phyloP scores from a whole-genome alignment of 2,113 vertebrate species.

The Boulengeromyrus knoepffleri region DNA sequence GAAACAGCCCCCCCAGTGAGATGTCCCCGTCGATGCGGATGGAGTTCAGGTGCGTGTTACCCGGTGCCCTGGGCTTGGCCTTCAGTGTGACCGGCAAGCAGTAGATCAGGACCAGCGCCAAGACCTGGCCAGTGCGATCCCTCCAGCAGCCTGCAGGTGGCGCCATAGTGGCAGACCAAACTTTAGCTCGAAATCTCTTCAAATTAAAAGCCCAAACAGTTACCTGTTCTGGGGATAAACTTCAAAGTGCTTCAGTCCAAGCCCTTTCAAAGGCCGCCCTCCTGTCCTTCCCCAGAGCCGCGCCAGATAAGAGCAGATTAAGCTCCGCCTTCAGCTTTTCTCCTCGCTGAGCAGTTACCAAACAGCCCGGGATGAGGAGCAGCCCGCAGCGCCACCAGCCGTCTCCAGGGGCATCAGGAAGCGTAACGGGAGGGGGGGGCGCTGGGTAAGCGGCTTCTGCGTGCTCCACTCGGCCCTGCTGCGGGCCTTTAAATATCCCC shows the following conservation, averaged over 20 bases:
- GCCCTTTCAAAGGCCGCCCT: constrained; percentile 48
- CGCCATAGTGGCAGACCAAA: constrained; percentile 54
- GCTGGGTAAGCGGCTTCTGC: constrained; percentile 28
- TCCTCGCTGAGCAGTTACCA: constrained; percentile 34
- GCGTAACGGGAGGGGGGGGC: constrained; percentile 35
- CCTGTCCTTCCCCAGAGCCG: constrained; percentile 30
- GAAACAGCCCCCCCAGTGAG: constrained; percentile 87
- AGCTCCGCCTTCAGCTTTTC: constrained; percentile 12
- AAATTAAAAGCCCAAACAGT: constrained; percentile 27
- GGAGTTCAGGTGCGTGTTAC: constrained; percentile 88
- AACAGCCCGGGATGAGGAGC: constrained; percentile 33
- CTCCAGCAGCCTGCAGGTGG: constrained; percentile 39
- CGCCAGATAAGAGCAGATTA: constrained; percentile 37
- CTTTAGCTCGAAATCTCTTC: constrained; percentile 45
- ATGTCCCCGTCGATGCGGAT: constrained; percentile 95
- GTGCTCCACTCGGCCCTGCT: constrained; percentile 12
- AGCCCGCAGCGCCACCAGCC: constrained; percentile 32
- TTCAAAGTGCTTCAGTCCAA: constrained; percentile 32
- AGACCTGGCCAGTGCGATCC: constrained; percentile 34
- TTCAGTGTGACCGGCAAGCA: constrained; percentile 54
- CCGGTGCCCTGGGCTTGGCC: constrained; percentile 77
- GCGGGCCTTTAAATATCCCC: constrained; percentile 30
- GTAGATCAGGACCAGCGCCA: constrained; percentile 44
- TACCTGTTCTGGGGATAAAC: constrained; percentile 40
- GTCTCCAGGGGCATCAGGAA: constrained; percentile 33